Conservation (phyloP, 2,888 invertebrate species). For the Lycaena phlaeas region DNA sequence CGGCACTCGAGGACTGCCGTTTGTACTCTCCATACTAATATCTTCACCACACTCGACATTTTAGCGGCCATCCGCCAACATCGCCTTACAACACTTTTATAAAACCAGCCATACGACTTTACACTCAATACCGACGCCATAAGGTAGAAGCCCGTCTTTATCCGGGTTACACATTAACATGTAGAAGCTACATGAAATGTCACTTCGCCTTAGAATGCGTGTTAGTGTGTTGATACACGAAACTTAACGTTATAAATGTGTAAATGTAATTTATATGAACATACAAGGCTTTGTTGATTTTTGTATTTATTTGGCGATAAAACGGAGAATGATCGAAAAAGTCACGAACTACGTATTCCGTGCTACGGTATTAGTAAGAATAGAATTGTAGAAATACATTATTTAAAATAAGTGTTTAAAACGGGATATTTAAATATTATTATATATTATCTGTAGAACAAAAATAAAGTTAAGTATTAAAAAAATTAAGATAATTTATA, state of each 20-base stretch:
- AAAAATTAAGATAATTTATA: too few species aligned
- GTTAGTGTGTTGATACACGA: slow-evolving; percentile 4
- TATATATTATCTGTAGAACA: too few species aligned
- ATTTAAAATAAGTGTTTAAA: too few species aligned
- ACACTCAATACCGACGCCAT: neutral
- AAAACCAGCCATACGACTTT: neutral
- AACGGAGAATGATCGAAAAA: too few species aligned
- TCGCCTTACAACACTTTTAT: slow-evolving; percentile 3
- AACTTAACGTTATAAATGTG: neutral
- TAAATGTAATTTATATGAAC: neutral
- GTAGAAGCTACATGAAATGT: slow-evolving; percentile 4
- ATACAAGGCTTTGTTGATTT: neutral
- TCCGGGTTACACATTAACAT: neutral
- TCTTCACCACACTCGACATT: slow-evolving; percentile 13
- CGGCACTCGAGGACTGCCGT: neutral
- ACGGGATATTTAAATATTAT: too few species aligned
- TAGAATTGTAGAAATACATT: too few species aligned
- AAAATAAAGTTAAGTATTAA: too few species aligned
- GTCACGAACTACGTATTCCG: too few species aligned
- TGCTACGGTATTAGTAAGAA: too few species aligned
- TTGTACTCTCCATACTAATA: slow-evolving; percentile 3
- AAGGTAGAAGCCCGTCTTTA: neutral
- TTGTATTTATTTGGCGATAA: neutral
- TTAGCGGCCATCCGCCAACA: slow-evolving; percentile 19
- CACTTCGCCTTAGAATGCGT: slow-evolving; percentile 1